Base-by-base conservation (phyloP, 37 sponge, comb jelly and placozoan genomes). In the Oopsacas minuta region DNA sequence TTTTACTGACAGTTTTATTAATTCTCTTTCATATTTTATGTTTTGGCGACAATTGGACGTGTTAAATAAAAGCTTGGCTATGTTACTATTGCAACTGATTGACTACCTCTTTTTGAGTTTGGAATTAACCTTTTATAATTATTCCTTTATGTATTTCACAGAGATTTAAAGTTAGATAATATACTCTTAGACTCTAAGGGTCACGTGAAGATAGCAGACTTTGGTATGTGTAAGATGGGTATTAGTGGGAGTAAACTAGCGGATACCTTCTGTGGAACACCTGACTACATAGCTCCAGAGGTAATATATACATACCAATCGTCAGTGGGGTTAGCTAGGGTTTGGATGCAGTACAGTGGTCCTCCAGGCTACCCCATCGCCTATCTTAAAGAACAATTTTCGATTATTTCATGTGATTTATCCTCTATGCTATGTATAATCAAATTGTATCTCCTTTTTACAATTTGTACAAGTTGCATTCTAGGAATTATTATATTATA, bases 251-350 rank as follows among this genome's bases (percentile, higher is more conserved):
- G 91, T 12, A 81, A 87, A 23, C 84, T 90, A 82, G 93, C 99
- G 20, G 87, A 91, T 0, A 99, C 99, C 5, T 99, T 99, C 87
- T 99, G 99, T 92, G 99, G 99, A 0, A 99, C 99, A 12, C 99
- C 99, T 35, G 99, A 99, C 87, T 99, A 99, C 88, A 99, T 99
- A 32, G 99, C 99, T 17, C 99, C 99, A 35, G 99, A 99, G 83
- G 96, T 97, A 35, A 85, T 81, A n/a, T n/a, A n/a, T n/a, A n/a
- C n/a, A n/a, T n/a, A n/a, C n/a, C n/a, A n/a, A n/a, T n/a, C n/a
- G n/a, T n/a, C n/a, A n/a, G n/a, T n/a, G n/a, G n/a, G n/a, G n/a
- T n/a, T n/a, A n/a, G n/a, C n/a, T n/a, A n/a, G n/a, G n/a, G n/a
- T n/a, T n/a, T n/a, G n/a, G n/a, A n/a, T n/a, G n/a, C n/a, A n/a